Conservation (phyloP, 2,113 vertebrate genomes). For the Neodon shergylaensis region DNA sequence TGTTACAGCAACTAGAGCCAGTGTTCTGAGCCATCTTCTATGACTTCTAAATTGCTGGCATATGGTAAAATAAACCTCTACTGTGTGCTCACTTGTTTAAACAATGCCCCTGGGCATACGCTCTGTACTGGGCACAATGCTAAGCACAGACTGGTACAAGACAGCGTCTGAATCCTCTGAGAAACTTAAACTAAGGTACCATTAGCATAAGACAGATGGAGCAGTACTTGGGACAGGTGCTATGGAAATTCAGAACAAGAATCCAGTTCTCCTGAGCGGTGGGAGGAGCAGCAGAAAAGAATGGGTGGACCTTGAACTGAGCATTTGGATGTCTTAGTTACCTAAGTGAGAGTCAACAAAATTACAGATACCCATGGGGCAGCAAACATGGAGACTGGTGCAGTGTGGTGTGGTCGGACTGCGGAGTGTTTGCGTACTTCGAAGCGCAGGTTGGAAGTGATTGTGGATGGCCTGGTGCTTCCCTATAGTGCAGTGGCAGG, state of each 20-base stretch:
- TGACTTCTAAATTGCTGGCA: background rate
- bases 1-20: background rate
- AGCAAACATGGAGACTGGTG: background rate
- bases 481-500: background rate
- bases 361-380: background rate
- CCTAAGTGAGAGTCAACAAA: background rate
- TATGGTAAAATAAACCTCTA: background rate
- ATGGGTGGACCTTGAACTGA: background rate
- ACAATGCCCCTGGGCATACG: background rate
- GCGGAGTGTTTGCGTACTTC: background rate
- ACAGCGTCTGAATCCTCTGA: background rate
- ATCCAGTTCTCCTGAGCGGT: background rate
- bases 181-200: background rate
- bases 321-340: background rate
- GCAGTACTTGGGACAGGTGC: background rate
- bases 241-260: background rate
- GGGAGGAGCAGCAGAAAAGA: background rate
- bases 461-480: background rate
- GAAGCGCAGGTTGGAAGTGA: background rate
- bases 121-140: background rate
- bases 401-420: background rate
- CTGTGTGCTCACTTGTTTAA: background rate
- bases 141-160: background rate
- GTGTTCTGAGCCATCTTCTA: conserved; percentile 4
- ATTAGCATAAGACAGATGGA: background rate